phyloP scores from a whole-genome alignment of 53 echinoderm and acorn worm genomes.

The Patiria pectinifera region DNA sequence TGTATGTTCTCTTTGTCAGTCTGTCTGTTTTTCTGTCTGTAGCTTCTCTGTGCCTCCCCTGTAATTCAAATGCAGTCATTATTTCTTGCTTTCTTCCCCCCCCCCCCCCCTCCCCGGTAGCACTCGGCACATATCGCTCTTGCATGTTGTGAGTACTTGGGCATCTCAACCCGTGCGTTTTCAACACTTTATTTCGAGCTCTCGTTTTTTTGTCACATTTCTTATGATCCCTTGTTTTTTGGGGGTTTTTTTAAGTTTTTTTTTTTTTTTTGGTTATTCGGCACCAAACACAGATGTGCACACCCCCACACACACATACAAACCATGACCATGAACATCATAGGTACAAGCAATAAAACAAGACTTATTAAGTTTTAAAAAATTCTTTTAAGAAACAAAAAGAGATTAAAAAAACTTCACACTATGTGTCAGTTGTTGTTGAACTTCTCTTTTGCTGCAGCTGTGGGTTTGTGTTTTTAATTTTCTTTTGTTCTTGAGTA shows the following conservation, averaged over 20 bases:
- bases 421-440: neutral
- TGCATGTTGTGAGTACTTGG: neutral
- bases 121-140: neutral
- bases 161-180: neutral
- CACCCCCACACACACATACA: neutral
- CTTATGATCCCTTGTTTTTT: neutral
- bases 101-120: neutral
- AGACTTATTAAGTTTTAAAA: slow-evolving; percentile 25
- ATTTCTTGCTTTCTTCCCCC: neutral
- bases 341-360: slow-evolving; percentile 57
- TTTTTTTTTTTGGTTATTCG: neutral
- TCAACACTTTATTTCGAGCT: slow-evolving; percentile 1
- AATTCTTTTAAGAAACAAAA: slow-evolving; percentile 32
- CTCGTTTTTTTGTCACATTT: neutral
- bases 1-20: neutral
- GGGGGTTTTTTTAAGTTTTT: neutral
- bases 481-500: slow-evolving; percentile 28
- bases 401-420: neutral
- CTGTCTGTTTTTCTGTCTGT: neutral
- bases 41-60: neutral
- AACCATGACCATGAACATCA: neutral
- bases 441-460: slow-evolving; percentile 22
- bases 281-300: neutral
- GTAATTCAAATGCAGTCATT: neutral
- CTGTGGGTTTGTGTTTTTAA: slow-evolving; percentile 23